phyloP scores from a whole-genome alignment of 2,888 invertebrate species.

The Ariolimax columbianus region DNA sequence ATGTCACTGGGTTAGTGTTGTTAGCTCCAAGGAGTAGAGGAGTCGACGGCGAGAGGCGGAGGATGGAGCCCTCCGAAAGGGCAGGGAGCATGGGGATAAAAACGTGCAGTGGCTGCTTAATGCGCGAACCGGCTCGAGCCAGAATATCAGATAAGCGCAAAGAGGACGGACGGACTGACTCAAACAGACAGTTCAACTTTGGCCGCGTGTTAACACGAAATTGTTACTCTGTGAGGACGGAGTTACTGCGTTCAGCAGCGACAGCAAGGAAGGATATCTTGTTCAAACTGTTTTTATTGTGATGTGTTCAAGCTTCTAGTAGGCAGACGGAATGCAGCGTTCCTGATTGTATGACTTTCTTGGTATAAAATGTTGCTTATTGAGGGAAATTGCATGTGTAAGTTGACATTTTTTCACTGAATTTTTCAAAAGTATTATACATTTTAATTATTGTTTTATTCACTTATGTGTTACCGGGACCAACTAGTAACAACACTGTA shows the following conservation, averaged over 20 bases:
- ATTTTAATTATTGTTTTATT: too few species aligned
- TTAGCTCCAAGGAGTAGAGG: neutral
- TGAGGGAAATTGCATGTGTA: slow-evolving; percentile 44
- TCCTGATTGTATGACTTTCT: neutral
- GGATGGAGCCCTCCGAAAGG: neutral
- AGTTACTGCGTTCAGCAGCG: neutral
- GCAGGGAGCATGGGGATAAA: neutral
- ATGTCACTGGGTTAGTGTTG: slow-evolving; percentile 40
- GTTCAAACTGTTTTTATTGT: neutral
- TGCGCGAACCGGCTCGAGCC: slow-evolving; percentile 9
- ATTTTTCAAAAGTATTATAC: neutral
- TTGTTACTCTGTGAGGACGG: too few species aligned
- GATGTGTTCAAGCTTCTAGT: neutral
- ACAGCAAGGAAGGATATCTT: neutral
- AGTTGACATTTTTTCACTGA: neutral
- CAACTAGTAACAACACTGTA: too few species aligned
- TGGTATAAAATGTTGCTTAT: slow-evolving; percentile 38
- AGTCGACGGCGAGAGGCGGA: neutral
- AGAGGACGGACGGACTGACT: neutral
- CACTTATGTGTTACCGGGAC: too few species aligned
- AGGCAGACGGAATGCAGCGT: neutral
- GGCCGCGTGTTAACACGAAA: too few species aligned
- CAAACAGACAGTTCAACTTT: too few species aligned
- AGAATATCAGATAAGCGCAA: neutral
- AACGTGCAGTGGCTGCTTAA: slow-evolving; percentile 21